Evolutionary conservation across 1,140 invertebrate genomes (phyloP).

Genomic region (Zaprionus taronus): DNA sequence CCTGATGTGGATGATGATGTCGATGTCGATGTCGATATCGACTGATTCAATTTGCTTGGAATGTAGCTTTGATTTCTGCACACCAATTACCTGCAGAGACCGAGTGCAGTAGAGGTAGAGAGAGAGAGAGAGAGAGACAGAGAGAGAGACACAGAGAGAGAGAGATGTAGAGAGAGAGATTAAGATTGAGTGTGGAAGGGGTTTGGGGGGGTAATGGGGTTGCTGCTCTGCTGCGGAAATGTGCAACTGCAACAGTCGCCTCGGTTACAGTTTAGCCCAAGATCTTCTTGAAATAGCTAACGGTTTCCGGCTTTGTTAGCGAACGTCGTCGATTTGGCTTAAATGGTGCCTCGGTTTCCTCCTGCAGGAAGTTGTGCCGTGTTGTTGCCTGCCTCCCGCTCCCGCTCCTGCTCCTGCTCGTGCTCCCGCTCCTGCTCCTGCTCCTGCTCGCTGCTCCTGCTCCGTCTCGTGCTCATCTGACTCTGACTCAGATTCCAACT

Average conservation of each 20-base stretch:
- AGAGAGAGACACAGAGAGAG: neutral
- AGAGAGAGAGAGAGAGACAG: neutral
- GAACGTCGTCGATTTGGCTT: conserved; percentile 83
- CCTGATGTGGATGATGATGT: conserved; percentile 23
- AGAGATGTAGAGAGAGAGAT: too few species aligned
- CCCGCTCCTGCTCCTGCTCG: neutral
- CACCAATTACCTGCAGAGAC: conserved; percentile 64
- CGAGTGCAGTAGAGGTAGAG: neutral
- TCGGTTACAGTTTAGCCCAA: conserved; percentile 73
- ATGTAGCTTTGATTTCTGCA: conserved; percentile 60
- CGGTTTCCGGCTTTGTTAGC: conserved; percentile 83
- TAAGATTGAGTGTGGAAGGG: neutral
- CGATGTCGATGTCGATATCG: conserved; percentile 20
- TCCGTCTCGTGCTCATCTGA: neutral
- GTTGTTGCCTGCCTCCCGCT: conserved; percentile 45
- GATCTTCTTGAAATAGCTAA: conserved; percentile 84
- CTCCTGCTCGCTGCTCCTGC: neutral
- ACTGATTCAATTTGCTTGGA: conserved; percentile 63
- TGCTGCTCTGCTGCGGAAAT: conserved; percentile 49
- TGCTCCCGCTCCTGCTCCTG: neutral
- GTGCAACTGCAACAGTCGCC: conserved; percentile 51
- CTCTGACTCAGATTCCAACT: neutral
- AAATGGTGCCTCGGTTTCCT: conserved; percentile 79
- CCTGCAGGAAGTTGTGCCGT: conserved; percentile 78
- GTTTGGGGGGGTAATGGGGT: neutral